Percentiles rank a stretch among this genome's conserved stretches.
phyloP scores from a whole-genome alignment of 2,797 vertebrate species.

The Triplophysa bombifrons region DNA sequence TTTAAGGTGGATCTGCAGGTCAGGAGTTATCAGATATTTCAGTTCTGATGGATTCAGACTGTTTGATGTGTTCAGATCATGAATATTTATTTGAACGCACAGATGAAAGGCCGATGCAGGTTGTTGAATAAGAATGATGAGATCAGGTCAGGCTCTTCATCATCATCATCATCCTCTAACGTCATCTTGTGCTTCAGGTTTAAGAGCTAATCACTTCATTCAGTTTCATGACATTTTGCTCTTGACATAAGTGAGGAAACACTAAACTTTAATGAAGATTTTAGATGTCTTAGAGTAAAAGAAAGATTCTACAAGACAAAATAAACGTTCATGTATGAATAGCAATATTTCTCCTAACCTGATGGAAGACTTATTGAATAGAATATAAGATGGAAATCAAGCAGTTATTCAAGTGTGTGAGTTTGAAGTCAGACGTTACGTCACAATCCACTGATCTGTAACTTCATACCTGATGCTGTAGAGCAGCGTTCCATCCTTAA shows the following conservation, averaged over 20 bases:
- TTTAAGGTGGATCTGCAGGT: too few species aligned
- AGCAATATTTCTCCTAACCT: neutral
- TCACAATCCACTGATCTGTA: neutral
- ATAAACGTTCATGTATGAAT: neutral
- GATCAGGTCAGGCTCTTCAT: neutral
- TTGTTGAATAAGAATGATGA: neutral
- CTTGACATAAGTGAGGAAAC: neutral
- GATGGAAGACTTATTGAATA: neutral
- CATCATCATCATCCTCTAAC: neutral
- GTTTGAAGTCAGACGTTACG: neutral
- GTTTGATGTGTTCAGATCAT: too few species aligned
- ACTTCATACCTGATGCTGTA: constrained; percentile 92
- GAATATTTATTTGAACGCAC: too few species aligned
- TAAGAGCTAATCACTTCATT: neutral
- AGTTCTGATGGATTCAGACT: neutral
- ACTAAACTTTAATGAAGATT: neutral
- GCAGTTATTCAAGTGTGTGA: neutral
- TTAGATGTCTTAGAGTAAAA: neutral
- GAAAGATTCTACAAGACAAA: neutral
- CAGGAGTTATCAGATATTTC: too few species aligned
- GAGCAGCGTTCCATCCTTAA: constrained; percentile 93
- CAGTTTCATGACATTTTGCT: neutral
- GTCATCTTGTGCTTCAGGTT: constrained; percentile 10
- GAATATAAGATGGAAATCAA: neutral
- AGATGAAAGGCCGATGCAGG: neutral